A percentile compares a stretch with the other conserved stretches of the same genome.
Conservation (phyloP, 2,797 vertebrate genomes). For the Petrocephalus sullivani region DNA sequence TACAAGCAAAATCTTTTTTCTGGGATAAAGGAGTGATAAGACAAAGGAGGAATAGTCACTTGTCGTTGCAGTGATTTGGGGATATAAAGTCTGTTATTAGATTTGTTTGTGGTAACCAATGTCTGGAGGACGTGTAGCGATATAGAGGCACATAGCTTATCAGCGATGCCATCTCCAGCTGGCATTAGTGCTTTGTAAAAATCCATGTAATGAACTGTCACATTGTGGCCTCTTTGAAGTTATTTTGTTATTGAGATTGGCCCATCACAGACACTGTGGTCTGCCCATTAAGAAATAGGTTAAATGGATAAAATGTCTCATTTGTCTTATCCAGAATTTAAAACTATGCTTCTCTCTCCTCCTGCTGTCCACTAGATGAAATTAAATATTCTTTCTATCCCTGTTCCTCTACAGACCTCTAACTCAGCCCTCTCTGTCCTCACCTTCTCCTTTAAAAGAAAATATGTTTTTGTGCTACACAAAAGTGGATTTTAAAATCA, state of each 20-base stretch:
- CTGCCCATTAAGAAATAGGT: neutral
- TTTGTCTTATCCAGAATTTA: neutral
- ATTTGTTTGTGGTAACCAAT: neutral
- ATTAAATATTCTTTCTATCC: neutral
- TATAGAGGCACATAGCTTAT: neutral
- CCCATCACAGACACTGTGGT: neutral
- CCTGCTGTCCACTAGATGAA: neutral
- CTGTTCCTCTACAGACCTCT: conserved; percentile 3
- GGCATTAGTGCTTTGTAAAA: neutral
- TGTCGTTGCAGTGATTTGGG: neutral
- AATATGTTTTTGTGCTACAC: neutral
- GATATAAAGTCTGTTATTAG: neutral
- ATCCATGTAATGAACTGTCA: neutral
- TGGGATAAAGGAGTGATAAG: conserved; percentile 28
- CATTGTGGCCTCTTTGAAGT: neutral
- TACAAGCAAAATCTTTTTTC: conserved; percentile 32
- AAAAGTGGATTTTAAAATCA: conserved; percentile 35
- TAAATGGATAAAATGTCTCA: neutral
- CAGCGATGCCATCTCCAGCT: neutral
- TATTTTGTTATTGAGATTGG: neutral
- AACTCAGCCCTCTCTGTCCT: conserved; percentile 10
- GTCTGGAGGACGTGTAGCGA: neutral
- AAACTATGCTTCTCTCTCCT: neutral
- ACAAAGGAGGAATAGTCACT: conserved; percentile 22
- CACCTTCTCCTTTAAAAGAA: conserved; percentile 15